Evolutionary conservation across 1,140 invertebrate genomes (phyloP).

Genomic region (Ceratina calcarata): DNA sequence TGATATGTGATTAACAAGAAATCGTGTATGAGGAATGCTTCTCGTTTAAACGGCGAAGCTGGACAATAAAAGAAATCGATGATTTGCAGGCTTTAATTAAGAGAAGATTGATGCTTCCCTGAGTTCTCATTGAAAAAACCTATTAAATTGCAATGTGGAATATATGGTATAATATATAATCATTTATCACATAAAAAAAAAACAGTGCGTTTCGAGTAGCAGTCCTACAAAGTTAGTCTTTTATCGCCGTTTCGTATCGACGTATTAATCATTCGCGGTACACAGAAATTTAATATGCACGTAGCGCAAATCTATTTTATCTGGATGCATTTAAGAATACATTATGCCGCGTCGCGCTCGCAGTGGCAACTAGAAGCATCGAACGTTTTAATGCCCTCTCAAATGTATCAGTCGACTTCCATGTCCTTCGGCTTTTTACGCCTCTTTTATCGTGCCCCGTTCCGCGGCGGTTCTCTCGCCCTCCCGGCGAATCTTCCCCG

Average conservation of each 20-base stretch:
- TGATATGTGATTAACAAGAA: not conserved
- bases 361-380: not conserved
- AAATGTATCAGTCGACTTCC: slow-evolving; percentile 10
- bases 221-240: not conserved
- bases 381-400: slow-evolving; percentile 38
- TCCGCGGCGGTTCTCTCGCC: slow-evolving; percentile 28
- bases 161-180: too few species aligned
- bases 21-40: not conserved
- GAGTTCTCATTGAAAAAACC: too few species aligned
- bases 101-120: too few species aligned
- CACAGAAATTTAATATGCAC: slow-evolving; percentile 16
- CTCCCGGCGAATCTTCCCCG: slow-evolving; percentile 37
- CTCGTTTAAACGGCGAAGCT: not conserved
- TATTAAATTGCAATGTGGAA: too few species aligned
- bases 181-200: too few species aligned
- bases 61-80: too few species aligned
- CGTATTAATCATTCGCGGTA: slow-evolving; percentile 1
- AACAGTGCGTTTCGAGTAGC: too few species aligned
- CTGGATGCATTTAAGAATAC: slow-evolving; percentile 29
- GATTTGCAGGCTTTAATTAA: too few species aligned
- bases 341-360: slow-evolving; percentile 1
- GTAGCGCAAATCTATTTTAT: slow-evolving; percentile 15
- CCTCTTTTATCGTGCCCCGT: slow-evolving; percentile 36
- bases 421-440: slow-evolving; percentile 37
- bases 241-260: not conserved